phyloP scores from a whole-genome alignment of 1,140 invertebrate genomes.

The Chrysoperla carnea region DNA sequence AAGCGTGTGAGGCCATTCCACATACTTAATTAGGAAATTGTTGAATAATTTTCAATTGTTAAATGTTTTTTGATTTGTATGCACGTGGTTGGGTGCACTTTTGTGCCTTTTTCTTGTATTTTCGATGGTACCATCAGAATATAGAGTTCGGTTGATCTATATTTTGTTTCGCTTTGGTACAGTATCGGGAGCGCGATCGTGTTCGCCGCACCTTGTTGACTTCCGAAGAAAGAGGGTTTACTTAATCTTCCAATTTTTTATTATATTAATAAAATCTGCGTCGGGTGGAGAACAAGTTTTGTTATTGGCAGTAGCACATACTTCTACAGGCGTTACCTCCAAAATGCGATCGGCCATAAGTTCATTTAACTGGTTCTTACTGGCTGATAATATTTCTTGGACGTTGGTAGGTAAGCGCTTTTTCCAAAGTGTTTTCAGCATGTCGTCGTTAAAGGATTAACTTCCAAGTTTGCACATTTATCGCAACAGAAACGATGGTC shows the following conservation, averaged over 20 bases:
- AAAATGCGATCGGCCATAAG: constrained; percentile 4
- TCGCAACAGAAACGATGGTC: background rate
- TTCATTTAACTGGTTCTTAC: constrained; percentile 1
- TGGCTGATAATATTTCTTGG: constrained; percentile 1
- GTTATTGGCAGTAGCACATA: background rate
- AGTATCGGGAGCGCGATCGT: background rate
- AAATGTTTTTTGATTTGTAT: background rate
- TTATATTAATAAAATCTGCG: background rate
- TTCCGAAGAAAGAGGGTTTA: background rate
- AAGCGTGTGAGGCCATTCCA: no score
- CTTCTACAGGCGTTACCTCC: background rate
- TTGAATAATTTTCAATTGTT: constrained; percentile 6
- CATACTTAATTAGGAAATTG: background rate
- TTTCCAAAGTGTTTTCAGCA: constrained; percentile 1
- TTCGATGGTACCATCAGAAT: constrained; percentile 5
- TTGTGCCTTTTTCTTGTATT: background rate
- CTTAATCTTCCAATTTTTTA: background rate
- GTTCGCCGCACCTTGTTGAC: background rate
- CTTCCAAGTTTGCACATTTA: background rate
- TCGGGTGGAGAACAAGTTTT: background rate
- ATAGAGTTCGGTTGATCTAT: background rate
- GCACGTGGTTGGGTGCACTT: constrained; percentile 4
- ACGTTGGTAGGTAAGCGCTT: constrained; percentile 1
- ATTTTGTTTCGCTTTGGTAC: background rate
- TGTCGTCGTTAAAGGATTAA: background rate